Evolutionary conservation across 64 coral and sea anemone genomes (phyloP).

Genomic region (Hydrozoanthus tunicans): DNA sequence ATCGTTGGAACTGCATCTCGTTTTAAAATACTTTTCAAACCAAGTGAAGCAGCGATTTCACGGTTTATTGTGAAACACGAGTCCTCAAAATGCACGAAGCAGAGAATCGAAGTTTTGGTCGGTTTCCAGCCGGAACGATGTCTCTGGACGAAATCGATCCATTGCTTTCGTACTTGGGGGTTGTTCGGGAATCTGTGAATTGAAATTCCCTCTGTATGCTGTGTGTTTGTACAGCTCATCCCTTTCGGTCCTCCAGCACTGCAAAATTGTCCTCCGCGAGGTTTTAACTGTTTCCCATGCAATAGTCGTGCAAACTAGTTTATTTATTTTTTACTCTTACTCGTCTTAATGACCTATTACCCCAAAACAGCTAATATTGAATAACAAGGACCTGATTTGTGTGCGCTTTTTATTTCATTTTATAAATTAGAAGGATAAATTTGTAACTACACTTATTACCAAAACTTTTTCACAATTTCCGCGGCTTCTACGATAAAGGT

Average conservation of each 20-base stretch:
- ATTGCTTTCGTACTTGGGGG: slow-evolving; percentile 25
- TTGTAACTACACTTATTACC: no score
- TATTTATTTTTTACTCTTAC: no score
- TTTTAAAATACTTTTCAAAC: slow-evolving; percentile 21
- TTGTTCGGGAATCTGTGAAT: slow-evolving; percentile 55
- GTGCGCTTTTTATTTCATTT: no score
- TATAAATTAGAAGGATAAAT: no score
- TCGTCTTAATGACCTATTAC: no score
- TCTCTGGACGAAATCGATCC: slow-evolving; percentile 57
- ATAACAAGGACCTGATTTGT: no score
- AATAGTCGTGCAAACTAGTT: no score
- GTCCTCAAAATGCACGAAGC: slow-evolving; percentile 42
- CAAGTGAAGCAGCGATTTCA: slow-evolving; percentile 4
- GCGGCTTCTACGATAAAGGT: no score
- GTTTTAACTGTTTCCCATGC: no score
- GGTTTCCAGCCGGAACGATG: slow-evolving; percentile 46
- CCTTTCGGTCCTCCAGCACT: slow-evolving; percentile 47
- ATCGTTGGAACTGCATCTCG: slow-evolving; percentile 24
- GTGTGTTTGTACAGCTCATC: slow-evolving; percentile 57
- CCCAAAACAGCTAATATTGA: no score
- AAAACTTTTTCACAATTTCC: no score
- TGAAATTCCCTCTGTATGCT: slow-evolving; percentile 50
- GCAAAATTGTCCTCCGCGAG: slow-evolving; percentile 59
- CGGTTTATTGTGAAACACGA: slow-evolving; percentile 37
- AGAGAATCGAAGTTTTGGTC: slow-evolving; percentile 18